A percentile compares a stretch with the other conserved stretches of the same genome.
These are phyloP conservation scores for Buphagus erythrorhynchus DNA, from an alignment of 2,797 vertebrate genomes.

Conservation along the genomic window DNA sequence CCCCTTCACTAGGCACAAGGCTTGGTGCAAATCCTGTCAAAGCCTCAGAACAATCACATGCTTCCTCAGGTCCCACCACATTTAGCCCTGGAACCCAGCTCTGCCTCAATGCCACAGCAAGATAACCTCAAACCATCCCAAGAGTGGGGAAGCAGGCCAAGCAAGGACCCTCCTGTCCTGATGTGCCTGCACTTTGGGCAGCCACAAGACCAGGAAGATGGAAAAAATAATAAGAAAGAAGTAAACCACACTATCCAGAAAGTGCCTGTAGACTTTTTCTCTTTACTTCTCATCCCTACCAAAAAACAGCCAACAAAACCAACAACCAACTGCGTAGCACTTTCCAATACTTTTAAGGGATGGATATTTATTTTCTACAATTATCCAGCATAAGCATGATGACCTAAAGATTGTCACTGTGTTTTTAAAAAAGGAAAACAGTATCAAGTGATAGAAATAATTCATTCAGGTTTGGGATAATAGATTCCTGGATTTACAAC, in stretches of 20 bases:
- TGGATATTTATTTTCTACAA: background rate
- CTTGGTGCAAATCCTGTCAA: background rate
- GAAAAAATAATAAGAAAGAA: background rate
- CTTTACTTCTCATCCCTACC: background rate
- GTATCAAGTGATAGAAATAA: background rate
- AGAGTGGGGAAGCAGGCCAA: background rate
- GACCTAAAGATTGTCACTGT: background rate
- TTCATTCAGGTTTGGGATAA: background rate
- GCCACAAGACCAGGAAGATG: background rate
- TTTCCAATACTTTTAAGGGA: background rate
- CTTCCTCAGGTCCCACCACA: background rate
- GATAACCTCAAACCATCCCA: background rate
- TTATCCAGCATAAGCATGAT: background rate
- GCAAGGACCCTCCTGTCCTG: too few relatives aligned
- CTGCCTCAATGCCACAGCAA: background rate
- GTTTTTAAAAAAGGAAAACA: background rate
- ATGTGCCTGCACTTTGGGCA: background rate
- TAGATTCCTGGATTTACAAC: background rate
- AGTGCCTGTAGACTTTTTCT: background rate
- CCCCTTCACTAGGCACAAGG: background rate
- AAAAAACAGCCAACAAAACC: background rate
- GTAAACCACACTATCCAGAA: background rate
- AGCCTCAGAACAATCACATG: background rate
- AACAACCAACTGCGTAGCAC: background rate
- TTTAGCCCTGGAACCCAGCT: background rate